phyloP scores from a whole-genome alignment of 2,888 invertebrate species.

The Lithophane ornitopus region DNA sequence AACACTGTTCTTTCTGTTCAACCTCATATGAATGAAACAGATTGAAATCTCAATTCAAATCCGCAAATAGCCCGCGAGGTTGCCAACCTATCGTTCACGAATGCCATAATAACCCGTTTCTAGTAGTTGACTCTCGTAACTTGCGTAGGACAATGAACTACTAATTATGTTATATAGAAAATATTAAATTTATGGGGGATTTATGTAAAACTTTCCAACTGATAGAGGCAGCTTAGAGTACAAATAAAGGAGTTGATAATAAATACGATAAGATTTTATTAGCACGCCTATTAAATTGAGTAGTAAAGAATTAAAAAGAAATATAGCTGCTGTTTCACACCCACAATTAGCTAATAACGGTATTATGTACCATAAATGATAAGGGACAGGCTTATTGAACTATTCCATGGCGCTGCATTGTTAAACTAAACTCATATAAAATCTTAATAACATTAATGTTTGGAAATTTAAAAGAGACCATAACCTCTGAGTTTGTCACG shows the following conservation, averaged over 20 bases:
- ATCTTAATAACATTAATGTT: no score
- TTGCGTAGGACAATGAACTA: conserved; percentile 60
- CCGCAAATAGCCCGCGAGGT: conserved; percentile 56
- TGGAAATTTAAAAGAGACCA: no score
- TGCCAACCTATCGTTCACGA: conserved; percentile 57
- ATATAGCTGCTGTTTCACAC: conserved; percentile 2
- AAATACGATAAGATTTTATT: neutral
- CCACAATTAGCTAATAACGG: conserved; percentile 15
- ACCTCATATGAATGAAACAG: conserved; percentile 48
- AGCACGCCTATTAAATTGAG: neutral
- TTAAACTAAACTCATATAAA: no score
- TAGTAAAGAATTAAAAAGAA: neutral
- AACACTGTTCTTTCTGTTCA: conserved; percentile 23
- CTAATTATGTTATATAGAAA: conserved; percentile 49
- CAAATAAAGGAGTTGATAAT: neutral
- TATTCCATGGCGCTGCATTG: no score
- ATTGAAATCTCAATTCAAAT: conserved; percentile 55
- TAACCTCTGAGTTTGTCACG: no score
- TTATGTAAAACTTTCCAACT: conserved; percentile 23
- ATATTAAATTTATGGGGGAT: conserved; percentile 26
- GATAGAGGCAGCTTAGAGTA: conserved; percentile 18
- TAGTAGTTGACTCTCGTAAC: conserved; percentile 52
- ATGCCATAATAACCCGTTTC: conserved; percentile 60
- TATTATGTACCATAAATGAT: neutral
- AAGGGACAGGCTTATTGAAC: neutral